phyloP scores from a whole-genome alignment of 2,888 invertebrate genomes.

The Smittia sp. region DNA sequence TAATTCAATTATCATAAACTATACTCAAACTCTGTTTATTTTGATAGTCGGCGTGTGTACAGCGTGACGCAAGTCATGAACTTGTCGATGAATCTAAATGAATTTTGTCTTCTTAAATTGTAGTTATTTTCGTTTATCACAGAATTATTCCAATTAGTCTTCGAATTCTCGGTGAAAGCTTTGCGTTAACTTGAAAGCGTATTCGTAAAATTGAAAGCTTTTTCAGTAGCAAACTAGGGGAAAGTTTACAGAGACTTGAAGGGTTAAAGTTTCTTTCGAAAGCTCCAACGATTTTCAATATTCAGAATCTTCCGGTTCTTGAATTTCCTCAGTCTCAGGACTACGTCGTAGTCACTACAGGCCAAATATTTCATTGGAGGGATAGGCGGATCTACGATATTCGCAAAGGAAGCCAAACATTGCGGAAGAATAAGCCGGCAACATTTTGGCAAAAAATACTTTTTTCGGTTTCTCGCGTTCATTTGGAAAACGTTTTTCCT shows the following conservation, averaged over 20 bases:
- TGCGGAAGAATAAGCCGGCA: conserved; percentile 29
- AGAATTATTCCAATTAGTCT: background rate
- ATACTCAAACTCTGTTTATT: no score
- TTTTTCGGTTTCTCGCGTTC: conserved; percentile 38
- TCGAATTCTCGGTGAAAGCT: background rate
- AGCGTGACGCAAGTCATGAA: no score
- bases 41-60: no score
- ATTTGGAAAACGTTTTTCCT: conserved; percentile 41
- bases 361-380: background rate
- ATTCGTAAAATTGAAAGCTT: no score
- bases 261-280: no score
- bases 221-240: background rate
- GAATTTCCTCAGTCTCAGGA: no score
- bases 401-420: conserved; percentile 28
- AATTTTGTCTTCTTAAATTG: no score
- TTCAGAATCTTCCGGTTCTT: no score
- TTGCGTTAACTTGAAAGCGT: background rate
- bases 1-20: no score
- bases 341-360: no score
- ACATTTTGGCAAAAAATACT: conserved; percentile 32
- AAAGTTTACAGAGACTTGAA: no score
- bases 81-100: background rate
- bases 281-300: no score
- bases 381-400: conserved; percentile 5
- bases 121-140: background rate